Conservation (phyloP, 2,888 invertebrate genomes). For the Drosophila cracens region DNA sequence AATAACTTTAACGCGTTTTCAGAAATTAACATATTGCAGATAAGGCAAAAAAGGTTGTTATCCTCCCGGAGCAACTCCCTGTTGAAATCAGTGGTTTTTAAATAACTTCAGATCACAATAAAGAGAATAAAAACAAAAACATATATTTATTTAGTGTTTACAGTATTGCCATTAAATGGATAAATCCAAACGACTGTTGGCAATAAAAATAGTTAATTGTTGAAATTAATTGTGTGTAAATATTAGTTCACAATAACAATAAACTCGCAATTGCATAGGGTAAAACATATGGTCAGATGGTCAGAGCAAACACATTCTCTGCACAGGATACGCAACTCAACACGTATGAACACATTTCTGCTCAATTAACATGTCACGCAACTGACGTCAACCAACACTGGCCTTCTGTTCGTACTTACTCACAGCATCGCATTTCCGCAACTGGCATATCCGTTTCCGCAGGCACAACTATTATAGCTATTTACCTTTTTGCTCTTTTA, state of each 20-base stretch:
- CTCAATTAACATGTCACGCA: conserved; percentile 59
- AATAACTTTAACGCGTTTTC: not conserved
- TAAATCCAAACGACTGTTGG: conserved; percentile 15
- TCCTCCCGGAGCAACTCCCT: not conserved
- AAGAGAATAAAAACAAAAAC: not conserved
- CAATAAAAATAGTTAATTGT: conserved; percentile 60
- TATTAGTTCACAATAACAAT: conserved; percentile 48
- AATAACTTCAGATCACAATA: not conserved
- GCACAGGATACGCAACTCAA: conserved; percentile 47
- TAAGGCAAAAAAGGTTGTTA: not conserved
- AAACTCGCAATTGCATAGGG: conserved; percentile 36
- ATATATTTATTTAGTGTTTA: conserved; percentile 25
- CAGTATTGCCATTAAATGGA: conserved; percentile 24
- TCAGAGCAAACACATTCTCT: conserved; percentile 23
- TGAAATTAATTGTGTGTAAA: conserved; percentile 67
- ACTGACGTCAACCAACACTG: conserved; percentile 2
- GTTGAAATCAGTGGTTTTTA: not conserved
- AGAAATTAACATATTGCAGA: not conserved
- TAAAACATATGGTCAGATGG: conserved; percentile 59
- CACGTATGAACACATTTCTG: conserved; percentile 44
- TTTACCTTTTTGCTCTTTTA: conserved; percentile 28
- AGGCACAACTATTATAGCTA: conserved; percentile 30
- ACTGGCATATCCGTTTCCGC: conserved; percentile 68
- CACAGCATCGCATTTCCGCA: conserved; percentile 53
- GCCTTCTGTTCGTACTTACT: conserved; percentile 4